Evolutionary conservation across 2,888 invertebrate genomes (phyloP), one percentile per base, ranked within the genome.

Genomic region (Diplolepis rosae): DNA sequence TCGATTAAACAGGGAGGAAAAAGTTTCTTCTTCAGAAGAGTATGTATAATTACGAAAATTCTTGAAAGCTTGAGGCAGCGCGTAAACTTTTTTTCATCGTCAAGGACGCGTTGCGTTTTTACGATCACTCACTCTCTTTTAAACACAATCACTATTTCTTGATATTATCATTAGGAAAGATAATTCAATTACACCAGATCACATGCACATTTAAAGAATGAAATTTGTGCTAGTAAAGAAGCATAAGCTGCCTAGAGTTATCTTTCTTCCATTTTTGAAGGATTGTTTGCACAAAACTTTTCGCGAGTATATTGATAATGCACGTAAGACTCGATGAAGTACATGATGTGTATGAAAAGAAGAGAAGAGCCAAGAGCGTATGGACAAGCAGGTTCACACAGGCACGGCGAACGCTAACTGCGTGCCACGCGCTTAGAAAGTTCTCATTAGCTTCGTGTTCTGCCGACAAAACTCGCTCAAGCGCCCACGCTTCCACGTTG

Each of bases 341-440:
- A 32, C 61, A 61, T 61, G 39, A 22, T 9, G 39, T 35, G 61
- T 61, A 61, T 13, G n/a, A 39, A 24, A 52, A 9, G n/a, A n/a
- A 18, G 15, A 18, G 7, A 18, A 32, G 32, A 32, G 9, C 11
- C 11, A 22, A 39, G 61, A 61, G 13, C 61, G 22, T 61, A 66
- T 50, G 65, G 56, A 30, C 39, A 48, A 56, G 61, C 22, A 35
- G 48, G 66, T 68, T 71, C 51, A 54, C n/a, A 42, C 68, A 70
- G 66, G 66, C 66, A 61, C 76, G 70, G 66, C 51, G 24, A 48
- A 42, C 51, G 35, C 28, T 61, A 35, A 50, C 68, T 45, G 42
- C 72, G 70, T 50, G 70, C 72, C 77, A 70, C 65, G 68, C 71
- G 76, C 77, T 72, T 79, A 78, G 76, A 79, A 76, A 77, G 71